Conservation (phyloP, 2,888 invertebrate genomes). For the Fissipunctia ypsillon region DNA sequence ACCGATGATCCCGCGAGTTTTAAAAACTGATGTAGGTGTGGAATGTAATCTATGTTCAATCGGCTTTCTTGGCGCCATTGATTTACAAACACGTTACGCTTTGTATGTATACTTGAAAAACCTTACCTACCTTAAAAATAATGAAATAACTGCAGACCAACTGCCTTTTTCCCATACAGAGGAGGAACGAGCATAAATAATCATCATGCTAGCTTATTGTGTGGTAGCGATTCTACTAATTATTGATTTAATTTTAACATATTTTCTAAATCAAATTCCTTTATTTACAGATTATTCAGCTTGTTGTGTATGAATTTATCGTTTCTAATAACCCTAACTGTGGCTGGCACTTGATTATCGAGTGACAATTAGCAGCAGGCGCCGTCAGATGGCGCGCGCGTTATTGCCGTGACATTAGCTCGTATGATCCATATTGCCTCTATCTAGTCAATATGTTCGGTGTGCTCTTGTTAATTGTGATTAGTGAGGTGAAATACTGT, state of each 20-base stretch:
- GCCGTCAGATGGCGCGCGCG: constrained; percentile 66
- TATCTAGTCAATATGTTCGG: constrained; percentile 20
- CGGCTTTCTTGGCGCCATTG: not conserved
- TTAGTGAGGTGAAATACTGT: constrained; percentile 5
- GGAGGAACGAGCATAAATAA: not conserved
- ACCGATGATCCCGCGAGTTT: not conserved
- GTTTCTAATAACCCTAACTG: constrained; percentile 48
- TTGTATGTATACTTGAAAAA: no score
- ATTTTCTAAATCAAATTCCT: not conserved
- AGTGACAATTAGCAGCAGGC: constrained; percentile 66
- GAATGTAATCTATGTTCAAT: not conserved
- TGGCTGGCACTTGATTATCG: constrained; percentile 55
- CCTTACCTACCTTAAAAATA: no score
- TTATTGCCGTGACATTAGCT: constrained; percentile 54
- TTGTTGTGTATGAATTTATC: constrained; percentile 4
- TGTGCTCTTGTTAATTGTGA: constrained; percentile 17
- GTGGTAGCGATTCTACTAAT: not conserved
- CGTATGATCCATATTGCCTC: constrained; percentile 47
- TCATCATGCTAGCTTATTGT: no score
- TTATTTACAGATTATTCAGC: not conserved
- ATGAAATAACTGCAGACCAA: no score
- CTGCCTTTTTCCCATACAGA: not conserved
- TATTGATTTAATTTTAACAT: not conserved
- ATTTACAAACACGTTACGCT: no score
- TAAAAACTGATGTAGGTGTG: not conserved